Evolutionary conservation across 2,888 invertebrate species (phyloP), one percentile per base, ranked within the genome.

Genomic region (Nemotelus pantherinus): DNA sequence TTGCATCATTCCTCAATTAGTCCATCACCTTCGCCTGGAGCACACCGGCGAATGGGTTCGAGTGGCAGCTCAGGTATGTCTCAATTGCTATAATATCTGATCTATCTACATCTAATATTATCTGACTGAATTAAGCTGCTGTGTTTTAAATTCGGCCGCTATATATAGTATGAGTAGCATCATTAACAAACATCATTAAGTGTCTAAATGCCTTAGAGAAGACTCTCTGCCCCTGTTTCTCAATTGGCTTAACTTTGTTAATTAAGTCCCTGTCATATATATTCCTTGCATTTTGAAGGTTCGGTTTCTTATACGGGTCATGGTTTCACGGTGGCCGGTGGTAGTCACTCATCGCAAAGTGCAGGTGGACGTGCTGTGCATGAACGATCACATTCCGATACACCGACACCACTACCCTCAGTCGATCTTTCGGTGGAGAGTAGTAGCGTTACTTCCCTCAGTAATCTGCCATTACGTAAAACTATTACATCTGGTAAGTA

Each of bases 361-460:
- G 48, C 60, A 10, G 74, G 74, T 78, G 88, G 88, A 58, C 89
- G 92, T 68, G 89, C 93, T 67, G 93, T 94, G 86, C 96, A 96
- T 86, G 96, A 96, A 86, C 90, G 96, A 80, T 95, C 95, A 48
- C 95, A 96, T 87, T 95, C 95, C 45, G 96, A 96, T 86, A 95
- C 95, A 68, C 95, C 94, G 41, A 93, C 94, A 71, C 93, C 94
- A 74, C 88, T 95, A 82, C 94, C 94, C 71, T 93, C 94, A 9
- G 96, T 97, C 75, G 95, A 96, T 87, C 90, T 98, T 78, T 96
- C 95, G 77, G 95, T 95, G 50, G 97, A 98, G 88, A 97, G 97
- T 88, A 97, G 97, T 87, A 97, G 96, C 86, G 97, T 97, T 80
- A 95, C 97, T 76, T 96, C 96, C 79, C 91, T 97, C 83, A 95